These are phyloP conservation scores for Drosophila subquinaria DNA, from an alignment of 2,888 invertebrate genomes.

Conservation along the genomic window DNA sequence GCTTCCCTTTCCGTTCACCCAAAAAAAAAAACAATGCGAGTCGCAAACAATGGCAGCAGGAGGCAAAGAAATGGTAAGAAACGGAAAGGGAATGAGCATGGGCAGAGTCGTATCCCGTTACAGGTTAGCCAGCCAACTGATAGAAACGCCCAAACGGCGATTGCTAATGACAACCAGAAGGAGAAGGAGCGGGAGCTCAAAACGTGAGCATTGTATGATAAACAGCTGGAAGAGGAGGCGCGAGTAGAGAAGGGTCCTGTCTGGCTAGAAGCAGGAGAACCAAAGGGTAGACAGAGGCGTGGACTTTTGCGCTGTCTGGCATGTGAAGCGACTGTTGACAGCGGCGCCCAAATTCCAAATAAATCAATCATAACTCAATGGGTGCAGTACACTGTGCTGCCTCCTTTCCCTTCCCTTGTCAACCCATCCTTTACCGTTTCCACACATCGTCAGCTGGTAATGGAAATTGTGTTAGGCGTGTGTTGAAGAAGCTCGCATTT, in stretches of 20 bases:
- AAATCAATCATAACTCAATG: conserved; percentile 72
- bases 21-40: conserved; percentile 20
- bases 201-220: conserved; percentile 3
- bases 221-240: neutral
- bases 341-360: conserved; percentile 55
- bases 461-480: conserved; percentile 35
- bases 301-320: conserved; percentile 19
- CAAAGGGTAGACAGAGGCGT: conserved; percentile 1
- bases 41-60: conserved; percentile 32
- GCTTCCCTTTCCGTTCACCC: neutral
- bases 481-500: neutral
- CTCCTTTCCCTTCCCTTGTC: neutral
- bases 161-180: conserved; percentile 69
- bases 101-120: conserved; percentile 36
- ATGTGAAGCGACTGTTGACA: conserved; percentile 27
- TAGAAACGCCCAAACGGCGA: conserved; percentile 54
- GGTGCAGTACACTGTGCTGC: conserved; percentile 8
- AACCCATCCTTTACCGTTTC: neutral
- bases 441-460: conserved; percentile 12
- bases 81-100: conserved; percentile 1
- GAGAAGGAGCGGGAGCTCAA: neutral
- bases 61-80: neutral
- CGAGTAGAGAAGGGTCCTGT: neutral
- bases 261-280: neutral
- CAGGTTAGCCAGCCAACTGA: conserved; percentile 30